Conservation (phyloP, 1,140 invertebrate genomes). For the Euura lappo region DNA sequence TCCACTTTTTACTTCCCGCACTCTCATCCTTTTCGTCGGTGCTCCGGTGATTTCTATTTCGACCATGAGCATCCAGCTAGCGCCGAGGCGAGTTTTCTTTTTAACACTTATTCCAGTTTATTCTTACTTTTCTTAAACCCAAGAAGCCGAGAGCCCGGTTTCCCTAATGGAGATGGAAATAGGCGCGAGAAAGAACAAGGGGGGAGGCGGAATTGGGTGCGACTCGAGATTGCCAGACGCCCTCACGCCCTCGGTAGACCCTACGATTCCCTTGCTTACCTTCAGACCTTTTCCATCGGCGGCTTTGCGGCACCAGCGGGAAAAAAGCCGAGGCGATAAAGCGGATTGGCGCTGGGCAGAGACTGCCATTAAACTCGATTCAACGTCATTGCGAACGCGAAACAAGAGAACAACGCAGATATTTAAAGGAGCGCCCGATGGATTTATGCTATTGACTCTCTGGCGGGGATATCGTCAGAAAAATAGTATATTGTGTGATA, state of each 20-base stretch:
- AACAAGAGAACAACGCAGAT: background rate
- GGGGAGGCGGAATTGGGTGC: background rate
- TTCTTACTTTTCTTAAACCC: background rate
- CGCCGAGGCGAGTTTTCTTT: background rate
- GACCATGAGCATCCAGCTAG: too few relatives aligned
- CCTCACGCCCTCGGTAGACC: background rate
- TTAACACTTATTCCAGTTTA: background rate
- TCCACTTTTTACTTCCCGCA: too few relatives aligned
- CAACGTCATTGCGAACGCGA: background rate
- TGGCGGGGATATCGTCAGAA: too few relatives aligned
- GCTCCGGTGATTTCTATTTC: too few relatives aligned
- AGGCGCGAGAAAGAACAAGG: background rate
- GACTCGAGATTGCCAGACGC: constrained; percentile 2
- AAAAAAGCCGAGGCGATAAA: background rate
- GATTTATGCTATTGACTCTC: too few relatives aligned
- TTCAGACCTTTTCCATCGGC: background rate
- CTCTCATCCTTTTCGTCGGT: too few relatives aligned
- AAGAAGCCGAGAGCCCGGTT: background rate
- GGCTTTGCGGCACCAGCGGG: background rate
- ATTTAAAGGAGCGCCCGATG: too few relatives aligned
- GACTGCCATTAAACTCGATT: background rate
- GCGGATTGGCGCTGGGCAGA: background rate
- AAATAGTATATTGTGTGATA: too few relatives aligned
- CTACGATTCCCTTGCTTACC: background rate
- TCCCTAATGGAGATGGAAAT: background rate